Evolutionary conservation across 2,113 vertebrate genomes (phyloP).

Genomic region (Aleadryas rufinucha): DNA sequence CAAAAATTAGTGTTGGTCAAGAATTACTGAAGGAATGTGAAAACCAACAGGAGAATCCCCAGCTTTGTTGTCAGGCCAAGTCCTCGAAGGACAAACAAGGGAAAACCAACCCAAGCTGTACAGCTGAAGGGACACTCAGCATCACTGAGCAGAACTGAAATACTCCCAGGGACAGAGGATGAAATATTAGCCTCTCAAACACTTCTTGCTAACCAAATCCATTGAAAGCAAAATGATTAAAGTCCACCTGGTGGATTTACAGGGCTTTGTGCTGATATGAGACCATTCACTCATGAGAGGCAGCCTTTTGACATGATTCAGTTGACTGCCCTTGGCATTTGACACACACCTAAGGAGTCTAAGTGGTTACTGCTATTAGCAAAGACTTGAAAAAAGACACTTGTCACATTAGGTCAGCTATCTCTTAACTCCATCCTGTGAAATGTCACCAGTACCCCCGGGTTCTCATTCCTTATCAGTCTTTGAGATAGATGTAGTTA

Average conservation of each 20-base stretch:
- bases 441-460: conserved; percentile 62
- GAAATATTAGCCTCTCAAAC: conserved; percentile 27
- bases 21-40: not conserved
- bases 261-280: conserved; percentile 64
- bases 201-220: conserved; percentile 37
- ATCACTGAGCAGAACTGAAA: not conserved
- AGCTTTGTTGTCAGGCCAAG: not conserved
- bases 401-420: conserved; percentile 65
- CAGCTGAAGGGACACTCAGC: not conserved
- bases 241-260: conserved; percentile 60
- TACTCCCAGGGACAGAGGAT: not conserved
- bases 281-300: conserved; percentile 41
- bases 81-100: not conserved
- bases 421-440: conserved; percentile 68
- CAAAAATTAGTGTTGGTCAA: not conserved
- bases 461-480: conserved; percentile 52
- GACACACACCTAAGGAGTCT: conserved; percentile 58
- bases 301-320: conserved; percentile 53
- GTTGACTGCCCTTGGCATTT: conserved; percentile 56
- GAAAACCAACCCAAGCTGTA: not conserved
- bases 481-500: conserved; percentile 37
- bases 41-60: not conserved
- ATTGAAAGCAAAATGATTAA: conserved; percentile 64
- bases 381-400: conserved; percentile 68
- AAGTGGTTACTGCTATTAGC: conserved; percentile 69